phyloP scores from a whole-genome alignment of 2,113 vertebrate species.

The Sorex araneus region DNA sequence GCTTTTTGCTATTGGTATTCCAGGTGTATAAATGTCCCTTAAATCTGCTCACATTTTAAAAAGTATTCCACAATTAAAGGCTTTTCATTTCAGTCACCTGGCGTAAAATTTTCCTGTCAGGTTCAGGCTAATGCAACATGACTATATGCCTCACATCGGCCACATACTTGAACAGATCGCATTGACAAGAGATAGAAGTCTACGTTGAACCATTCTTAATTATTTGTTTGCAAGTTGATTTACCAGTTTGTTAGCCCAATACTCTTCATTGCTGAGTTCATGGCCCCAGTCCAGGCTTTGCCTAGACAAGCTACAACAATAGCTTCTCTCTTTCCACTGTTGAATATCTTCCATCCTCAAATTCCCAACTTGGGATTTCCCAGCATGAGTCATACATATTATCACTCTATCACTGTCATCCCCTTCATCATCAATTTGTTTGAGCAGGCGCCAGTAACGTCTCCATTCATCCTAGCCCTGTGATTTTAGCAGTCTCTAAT shows the following conservation, averaged over 20 bases:
- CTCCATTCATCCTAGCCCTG: too few relatives aligned
- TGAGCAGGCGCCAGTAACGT: too few relatives aligned
- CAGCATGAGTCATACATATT: too few relatives aligned
- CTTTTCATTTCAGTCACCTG: slow-evolving; percentile 45
- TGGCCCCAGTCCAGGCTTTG: neutral
- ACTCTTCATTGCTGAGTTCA: slow-evolving; percentile 18
- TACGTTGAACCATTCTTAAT: neutral
- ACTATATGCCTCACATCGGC: neutral
- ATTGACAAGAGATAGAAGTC: neutral
- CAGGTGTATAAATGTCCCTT: neutral
- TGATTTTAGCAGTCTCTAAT: too few relatives aligned
- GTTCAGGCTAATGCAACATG: slow-evolving; percentile 40
- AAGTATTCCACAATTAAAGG: neutral
- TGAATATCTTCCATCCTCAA: slow-evolving; percentile 21
- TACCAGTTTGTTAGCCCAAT: neutral
- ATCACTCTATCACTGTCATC: too few relatives aligned
- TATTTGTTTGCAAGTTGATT: neutral
- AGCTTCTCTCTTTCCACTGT: slow-evolving; percentile 28
- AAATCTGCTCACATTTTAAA: slow-evolving; percentile 45
- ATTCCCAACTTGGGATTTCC: neutral
- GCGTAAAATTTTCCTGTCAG: slow-evolving; percentile 32
- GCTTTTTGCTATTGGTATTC: neutral
- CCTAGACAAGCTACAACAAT: neutral
- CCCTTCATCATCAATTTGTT: too few relatives aligned
- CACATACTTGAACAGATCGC: neutral